phyloP scores from a whole-genome alignment of 92 coral and sea anemone species.

The Pocillopora meandrina region DNA sequence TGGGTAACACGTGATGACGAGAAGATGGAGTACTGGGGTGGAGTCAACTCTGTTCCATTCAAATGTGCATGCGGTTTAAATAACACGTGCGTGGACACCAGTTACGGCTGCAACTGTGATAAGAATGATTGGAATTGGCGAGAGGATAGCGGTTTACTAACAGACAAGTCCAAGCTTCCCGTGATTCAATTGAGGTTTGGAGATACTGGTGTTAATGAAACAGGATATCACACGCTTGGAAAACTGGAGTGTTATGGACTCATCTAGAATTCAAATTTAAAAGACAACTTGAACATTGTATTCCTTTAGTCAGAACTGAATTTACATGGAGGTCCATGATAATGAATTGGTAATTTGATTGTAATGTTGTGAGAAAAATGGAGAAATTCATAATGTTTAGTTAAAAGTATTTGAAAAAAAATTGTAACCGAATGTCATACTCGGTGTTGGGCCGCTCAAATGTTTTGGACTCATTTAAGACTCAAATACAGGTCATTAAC shows the following conservation, averaged over 20 bases:
- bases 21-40: constrained; percentile 36
- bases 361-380: too few species aligned
- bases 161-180: constrained; percentile 37
- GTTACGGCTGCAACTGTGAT: constrained; percentile 14
- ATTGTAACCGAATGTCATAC: too few species aligned
- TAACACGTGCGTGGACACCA: neutral
- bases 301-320: too few species aligned
- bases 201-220: constrained; percentile 45
- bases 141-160: constrained; percentile 52
- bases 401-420: too few species aligned
- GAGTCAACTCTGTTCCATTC: neutral
- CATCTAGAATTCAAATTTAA: neutral
- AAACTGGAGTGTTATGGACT: constrained; percentile 31
- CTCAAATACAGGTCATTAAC: too few species aligned
- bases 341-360: too few species aligned
- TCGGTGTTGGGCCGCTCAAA: too few species aligned
- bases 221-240: constrained; percentile 62
- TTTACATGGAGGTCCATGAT: too few species aligned
- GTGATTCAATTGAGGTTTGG: constrained; percentile 56
- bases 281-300: too few species aligned
- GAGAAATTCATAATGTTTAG: too few species aligned
- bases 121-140: constrained; percentile 35
- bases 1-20: constrained; percentile 43
- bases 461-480: too few species aligned
- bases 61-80: constrained; percentile 19